phyloP scores from a whole-genome alignment of 1,140 invertebrate genomes.

The Neelides sp. region DNA sequence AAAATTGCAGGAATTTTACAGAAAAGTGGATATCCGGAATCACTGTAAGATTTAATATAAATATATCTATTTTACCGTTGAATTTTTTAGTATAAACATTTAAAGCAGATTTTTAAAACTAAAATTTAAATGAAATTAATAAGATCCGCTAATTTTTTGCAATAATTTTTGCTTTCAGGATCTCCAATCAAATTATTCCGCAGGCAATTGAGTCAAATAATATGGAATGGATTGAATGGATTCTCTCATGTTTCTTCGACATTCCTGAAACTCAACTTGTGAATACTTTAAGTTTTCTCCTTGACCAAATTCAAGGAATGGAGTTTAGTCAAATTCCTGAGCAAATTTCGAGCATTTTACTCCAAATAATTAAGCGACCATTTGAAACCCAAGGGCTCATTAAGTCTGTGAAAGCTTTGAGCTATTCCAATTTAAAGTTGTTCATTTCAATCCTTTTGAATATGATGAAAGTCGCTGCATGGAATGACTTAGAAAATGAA shows the following conservation, averaged over 20 bases:
- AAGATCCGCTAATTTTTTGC: neutral
- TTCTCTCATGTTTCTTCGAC: slow-evolving; percentile 20
- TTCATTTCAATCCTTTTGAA: slow-evolving; percentile 9
- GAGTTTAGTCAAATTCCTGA: neutral
- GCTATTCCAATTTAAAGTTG: slow-evolving; percentile 8
- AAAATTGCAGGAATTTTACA: slow-evolving; percentile 12
- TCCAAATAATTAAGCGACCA: slow-evolving; percentile 10
- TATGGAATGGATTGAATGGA: slow-evolving; percentile 17
- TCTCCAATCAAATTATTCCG: slow-evolving; percentile 25
- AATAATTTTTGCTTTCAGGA: slow-evolving; percentile 12
- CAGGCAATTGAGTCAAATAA: slow-evolving; percentile 12
- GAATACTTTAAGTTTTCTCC: slow-evolving; percentile 4
- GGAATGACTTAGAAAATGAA: neutral
- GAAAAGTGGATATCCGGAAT: slow-evolving; percentile 26
- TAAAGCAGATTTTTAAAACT: neutral
- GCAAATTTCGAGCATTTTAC: neutral
- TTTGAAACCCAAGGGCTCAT: slow-evolving; percentile 14
- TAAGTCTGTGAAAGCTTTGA: slow-evolving; percentile 2
- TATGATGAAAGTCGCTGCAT: slow-evolving; percentile 8
- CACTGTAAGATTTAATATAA: slow-evolving; percentile 21
- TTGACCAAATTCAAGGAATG: neutral
- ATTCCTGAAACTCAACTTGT: slow-evolving; percentile 24
- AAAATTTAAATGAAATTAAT: neutral
- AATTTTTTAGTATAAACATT: too few relatives aligned
- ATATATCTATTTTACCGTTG: too few relatives aligned